These are phyloP conservation scores for Actenoides hombroni DNA, from an alignment of 2,113 vertebrate genomes.

Conservation along the genomic window DNA sequence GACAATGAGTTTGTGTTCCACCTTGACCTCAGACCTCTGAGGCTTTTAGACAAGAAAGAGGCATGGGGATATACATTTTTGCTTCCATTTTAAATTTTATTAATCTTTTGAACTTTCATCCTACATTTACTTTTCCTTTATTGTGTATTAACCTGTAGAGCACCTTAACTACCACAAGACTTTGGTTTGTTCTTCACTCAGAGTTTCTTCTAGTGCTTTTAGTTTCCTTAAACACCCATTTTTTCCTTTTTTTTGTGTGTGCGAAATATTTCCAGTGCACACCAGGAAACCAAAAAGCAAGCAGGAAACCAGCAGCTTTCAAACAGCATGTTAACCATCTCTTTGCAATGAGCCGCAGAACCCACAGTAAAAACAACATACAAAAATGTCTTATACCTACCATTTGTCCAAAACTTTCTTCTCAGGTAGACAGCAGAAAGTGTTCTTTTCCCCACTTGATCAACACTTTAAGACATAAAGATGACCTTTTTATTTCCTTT, in stretches of 20 bases:
- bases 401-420: neutral
- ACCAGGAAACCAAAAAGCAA: neutral
- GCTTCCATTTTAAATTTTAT: neutral
- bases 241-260: neutral
- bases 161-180: neutral
- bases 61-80: neutral
- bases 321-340: fast-evolving
- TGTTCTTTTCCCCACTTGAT: neutral
- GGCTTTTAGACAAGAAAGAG: neutral
- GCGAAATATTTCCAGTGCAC: neutral
- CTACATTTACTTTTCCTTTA: neutral
- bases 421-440: neutral
- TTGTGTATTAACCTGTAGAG: neutral
- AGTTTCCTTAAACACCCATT: neutral
- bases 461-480: neutral
- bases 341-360: neutral
- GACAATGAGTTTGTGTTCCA: neutral
- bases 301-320: neutral
- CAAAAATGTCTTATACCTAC: neutral
- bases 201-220: neutral
- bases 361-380: neutral
- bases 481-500: neutral
- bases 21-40: neutral
- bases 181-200: neutral
- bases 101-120: neutral